Evolutionary conservation across 1,140 invertebrate species (phyloP), one percentile per base, ranked within the genome.

Genomic region (Conus ventricosus): DNA sequence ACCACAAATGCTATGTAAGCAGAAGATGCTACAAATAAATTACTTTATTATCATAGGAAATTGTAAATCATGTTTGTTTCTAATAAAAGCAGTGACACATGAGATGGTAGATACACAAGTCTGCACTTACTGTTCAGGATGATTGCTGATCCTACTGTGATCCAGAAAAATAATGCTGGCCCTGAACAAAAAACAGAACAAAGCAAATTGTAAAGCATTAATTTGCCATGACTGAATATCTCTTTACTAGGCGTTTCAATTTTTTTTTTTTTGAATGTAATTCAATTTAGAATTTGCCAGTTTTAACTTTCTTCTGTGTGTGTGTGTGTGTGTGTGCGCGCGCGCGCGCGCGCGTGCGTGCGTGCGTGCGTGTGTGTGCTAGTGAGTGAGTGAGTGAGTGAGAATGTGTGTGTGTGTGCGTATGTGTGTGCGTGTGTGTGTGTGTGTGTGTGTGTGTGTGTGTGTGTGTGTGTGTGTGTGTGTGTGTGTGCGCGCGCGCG

Each of bases 71-170:
- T 39, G 39, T 39, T 39, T 39, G 39, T 39, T 39, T 39, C 39
- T 39, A 39, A 39, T 39, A 39, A 39, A 39, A 39, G 39, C 39
- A 39, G 39, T 39, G 39, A 3, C 39, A 39, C 39, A 39, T n/a
- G n/a, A n/a, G n/a, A n/a, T n/a, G n/a, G n/a, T n/a, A n/a, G n/a
- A n/a, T 39, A 39, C 39, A 39, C 13, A 13, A 5, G 67, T 17
- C 67, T 23, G n/a, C 11, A 88, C 97, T 97, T 96, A 98, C 98
- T 97, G 93, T 99, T 99, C 90, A 99, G 95, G n/a, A 99, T 90
- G 87, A 99, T 96, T 86, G 99, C 97, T 86, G 97, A 97, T 57
- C 96, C 92, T 96, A 99, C 97, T 4, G 99, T 99, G 20, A 98
- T 94, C 96, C 97, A 97, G 94, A 99, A 99, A 96, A 99, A 99